A percentile compares a stretch with the other conserved stretches of the same genome.
Evolutionary conservation across 2,888 invertebrate species (phyloP).

Genomic region (Noctua comes): DNA sequence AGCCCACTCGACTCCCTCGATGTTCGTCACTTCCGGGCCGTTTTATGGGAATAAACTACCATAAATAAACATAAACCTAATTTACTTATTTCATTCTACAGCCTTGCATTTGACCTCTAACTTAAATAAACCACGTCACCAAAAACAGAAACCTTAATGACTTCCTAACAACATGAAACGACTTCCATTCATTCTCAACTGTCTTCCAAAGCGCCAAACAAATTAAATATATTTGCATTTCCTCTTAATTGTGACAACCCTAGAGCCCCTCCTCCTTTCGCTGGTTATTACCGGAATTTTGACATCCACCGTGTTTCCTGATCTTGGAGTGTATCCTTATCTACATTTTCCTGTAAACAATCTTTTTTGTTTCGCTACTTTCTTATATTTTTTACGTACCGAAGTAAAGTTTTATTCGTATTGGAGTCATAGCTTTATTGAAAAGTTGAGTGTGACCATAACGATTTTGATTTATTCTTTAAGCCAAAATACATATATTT

Average conservation of each 20-base stretch:
- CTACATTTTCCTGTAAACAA: conserved; percentile 28
- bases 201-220: conserved; percentile 37
- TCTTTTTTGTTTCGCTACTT: conserved; percentile 5
- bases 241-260: conserved; percentile 32
- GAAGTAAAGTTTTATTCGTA: neutral
- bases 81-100: neutral
- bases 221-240: conserved; percentile 50
- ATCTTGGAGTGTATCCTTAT: conserved; percentile 36
- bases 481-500: too few relatives aligned
- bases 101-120: neutral
- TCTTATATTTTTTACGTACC: neutral
- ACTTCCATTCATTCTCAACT: conserved; percentile 6
- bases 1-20: too few relatives aligned
- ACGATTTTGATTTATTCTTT: neutral
- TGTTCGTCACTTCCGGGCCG: too few relatives aligned
- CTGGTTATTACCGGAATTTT: conserved; percentile 52
- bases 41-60: too few relatives aligned
- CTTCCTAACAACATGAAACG: conserved; percentile 23
- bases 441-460: neutral
- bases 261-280: conserved; percentile 15
- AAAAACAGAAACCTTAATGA: conserved; percentile 10
- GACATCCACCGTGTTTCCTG: conserved; percentile 50
- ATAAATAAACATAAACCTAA: too few relatives aligned
- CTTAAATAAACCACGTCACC: conserved; percentile 8
- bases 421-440: neutral